These are phyloP conservation scores for Barypeithes pellucidus DNA, from an alignment of 2,888 invertebrate species.

Conservation along the genomic window DNA sequence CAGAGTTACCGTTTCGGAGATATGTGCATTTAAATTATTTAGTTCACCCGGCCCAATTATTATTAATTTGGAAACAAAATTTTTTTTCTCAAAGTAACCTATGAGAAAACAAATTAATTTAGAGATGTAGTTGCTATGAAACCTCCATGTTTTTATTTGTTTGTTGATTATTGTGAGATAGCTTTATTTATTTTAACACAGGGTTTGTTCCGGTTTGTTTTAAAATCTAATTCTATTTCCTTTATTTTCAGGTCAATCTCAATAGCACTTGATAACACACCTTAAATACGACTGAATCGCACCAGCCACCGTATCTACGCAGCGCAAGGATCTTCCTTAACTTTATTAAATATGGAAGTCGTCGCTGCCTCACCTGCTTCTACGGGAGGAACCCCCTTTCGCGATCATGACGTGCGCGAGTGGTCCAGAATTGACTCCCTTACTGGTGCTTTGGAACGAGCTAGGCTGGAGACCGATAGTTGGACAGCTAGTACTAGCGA, in stretches of 20 bases:
- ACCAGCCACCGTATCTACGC: conserved; percentile 2
- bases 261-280: conserved; percentile 62
- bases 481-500: conserved; percentile 72
- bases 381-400: conserved; percentile 69
- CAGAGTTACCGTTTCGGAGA: too few species aligned
- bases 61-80: too few species aligned
- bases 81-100: too few species aligned
- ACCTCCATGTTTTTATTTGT: too few species aligned
- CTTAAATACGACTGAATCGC: conserved; percentile 43
- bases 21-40: too few species aligned
- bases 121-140: too few species aligned
- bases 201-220: too few species aligned
- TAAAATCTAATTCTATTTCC: too few species aligned
- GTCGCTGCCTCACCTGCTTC: conserved; percentile 65
- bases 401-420: conserved; percentile 74
- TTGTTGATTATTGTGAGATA: too few species aligned
- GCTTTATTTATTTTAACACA: too few species aligned
- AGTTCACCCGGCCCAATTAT: too few species aligned
- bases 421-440: conserved; percentile 74
- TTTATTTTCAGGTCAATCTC: conserved; percentile 61
- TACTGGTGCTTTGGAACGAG: conserved; percentile 73
- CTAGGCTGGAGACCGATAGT: conserved; percentile 73
- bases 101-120: too few species aligned
- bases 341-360: conserved; percentile 65
- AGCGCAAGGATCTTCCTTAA: conserved; percentile 6